Evolutionary conservation across 2,888 invertebrate genomes (phyloP).

Genomic region (Ochropacha duplaris): DNA sequence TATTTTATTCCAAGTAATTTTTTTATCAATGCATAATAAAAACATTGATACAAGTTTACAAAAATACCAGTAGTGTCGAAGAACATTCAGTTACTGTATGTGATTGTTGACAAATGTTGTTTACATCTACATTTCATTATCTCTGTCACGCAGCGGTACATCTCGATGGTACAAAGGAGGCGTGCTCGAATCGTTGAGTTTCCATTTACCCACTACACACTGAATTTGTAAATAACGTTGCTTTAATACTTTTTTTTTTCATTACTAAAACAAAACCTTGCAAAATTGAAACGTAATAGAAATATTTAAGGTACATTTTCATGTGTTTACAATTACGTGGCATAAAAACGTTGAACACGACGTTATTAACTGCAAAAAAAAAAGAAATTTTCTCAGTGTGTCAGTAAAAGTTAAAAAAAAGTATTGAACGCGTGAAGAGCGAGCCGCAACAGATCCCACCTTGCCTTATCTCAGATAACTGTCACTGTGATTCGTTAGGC

Average conservation of each 20-base stretch:
- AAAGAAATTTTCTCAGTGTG: not conserved
- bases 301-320: too few species aligned
- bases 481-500: conserved; percentile 79
- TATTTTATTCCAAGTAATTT: not conserved
- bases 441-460: conserved; percentile 59
- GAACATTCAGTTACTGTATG: too few species aligned
- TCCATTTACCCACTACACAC: not conserved
- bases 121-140: not conserved
- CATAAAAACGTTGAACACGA: too few species aligned
- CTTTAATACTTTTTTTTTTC: too few species aligned
- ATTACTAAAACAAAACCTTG: too few species aligned
- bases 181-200: conserved; percentile 26
- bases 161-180: conserved; percentile 60
- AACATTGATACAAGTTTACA: too few species aligned
- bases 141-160: conserved; percentile 33
- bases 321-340: too few species aligned
- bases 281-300: too few species aligned
- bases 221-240: not conserved
- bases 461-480: conserved; percentile 78
- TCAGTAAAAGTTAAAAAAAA: not conserved
- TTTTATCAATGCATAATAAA: not conserved
- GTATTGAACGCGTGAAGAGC: not conserved
- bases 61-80: too few species aligned
- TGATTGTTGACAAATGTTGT: not conserved
- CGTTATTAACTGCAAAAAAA: not conserved